Percentiles rank a stretch among this genome's conserved stretches.
Evolutionary conservation across 2,113 vertebrate species (phyloP).

Genomic region (Sardina pilchardus): DNA sequence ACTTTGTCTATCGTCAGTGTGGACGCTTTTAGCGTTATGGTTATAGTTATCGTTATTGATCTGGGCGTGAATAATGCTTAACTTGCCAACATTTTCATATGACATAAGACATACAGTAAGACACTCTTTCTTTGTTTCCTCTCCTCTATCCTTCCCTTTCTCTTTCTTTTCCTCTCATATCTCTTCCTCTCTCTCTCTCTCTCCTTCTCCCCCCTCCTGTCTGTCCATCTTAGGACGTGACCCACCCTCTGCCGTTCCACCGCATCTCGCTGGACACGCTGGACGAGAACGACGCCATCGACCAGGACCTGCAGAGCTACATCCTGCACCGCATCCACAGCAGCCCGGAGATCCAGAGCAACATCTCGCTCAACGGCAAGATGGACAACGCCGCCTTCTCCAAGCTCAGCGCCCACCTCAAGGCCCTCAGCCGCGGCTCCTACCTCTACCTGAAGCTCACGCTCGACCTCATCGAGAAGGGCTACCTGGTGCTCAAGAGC

Average conservation of each 20-base stretch:
- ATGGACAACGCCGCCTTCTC: constrained; percentile 88
- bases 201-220: too few relatives aligned
- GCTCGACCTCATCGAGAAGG: constrained; percentile 90
- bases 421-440: constrained; percentile 86
- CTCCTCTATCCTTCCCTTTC: background rate
- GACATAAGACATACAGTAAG: background rate
- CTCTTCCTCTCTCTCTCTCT: background rate
- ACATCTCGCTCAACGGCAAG: constrained; percentile 87
- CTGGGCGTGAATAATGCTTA: too few relatives aligned
- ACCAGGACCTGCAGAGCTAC: constrained; percentile 86
- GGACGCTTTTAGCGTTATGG: too few relatives aligned
- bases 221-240: constrained; percentile 75
- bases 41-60: too few relatives aligned
- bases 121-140: background rate
- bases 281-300: constrained; percentile 86
- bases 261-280: constrained; percentile 85
- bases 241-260: constrained; percentile 85
- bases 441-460: constrained; percentile 88
- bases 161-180: background rate
- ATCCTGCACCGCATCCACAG: constrained; percentile 86
- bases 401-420: constrained; percentile 88
- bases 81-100: background rate
- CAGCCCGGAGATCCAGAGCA: constrained; percentile 89
- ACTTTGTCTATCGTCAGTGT: too few relatives aligned
- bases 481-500: constrained; percentile 87